phyloP scores from a whole-genome alignment of 2,113 vertebrate species.

The Ailuropoda melanoleuca region DNA sequence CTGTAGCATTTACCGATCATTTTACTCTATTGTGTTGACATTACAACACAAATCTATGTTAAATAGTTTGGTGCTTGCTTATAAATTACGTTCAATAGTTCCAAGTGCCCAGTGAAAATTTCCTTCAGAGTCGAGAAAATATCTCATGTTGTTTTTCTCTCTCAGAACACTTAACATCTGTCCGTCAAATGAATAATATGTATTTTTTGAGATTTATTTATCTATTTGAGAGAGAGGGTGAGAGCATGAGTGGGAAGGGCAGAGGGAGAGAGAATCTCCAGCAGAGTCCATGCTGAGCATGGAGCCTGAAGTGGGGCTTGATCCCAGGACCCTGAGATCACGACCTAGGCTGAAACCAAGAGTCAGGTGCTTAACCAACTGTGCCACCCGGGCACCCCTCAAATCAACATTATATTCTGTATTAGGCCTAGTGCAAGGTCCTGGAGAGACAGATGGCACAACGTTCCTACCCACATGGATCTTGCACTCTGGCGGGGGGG shows the following conservation, averaged over 20 bases:
- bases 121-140: slow-evolving; percentile 21
- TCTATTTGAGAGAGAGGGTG: no score
- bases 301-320: no score
- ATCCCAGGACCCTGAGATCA: no score
- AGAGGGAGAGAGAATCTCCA: no score
- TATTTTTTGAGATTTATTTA: no score
- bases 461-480: neutral
- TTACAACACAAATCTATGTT: neutral
- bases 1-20: neutral
- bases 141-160: neutral
- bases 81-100: neutral
- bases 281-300: no score
- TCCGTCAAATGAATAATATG: neutral
- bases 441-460: neutral
- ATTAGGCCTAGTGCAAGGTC: neutral
- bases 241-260: no score
- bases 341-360: no score
- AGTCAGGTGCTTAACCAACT: no score
- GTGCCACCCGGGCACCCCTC: neutral
- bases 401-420: neutral
- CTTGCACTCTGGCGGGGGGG: neutral
- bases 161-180: neutral
- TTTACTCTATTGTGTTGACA: slow-evolving; percentile 14
- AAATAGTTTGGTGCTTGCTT: slow-evolving; percentile 41
- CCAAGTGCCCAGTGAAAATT: neutral